Percentiles rank a stretch among this genome's conserved stretches.
phyloP scores from a whole-genome alignment of 2,888 invertebrate genomes.

The Drosophila cognata region DNA sequence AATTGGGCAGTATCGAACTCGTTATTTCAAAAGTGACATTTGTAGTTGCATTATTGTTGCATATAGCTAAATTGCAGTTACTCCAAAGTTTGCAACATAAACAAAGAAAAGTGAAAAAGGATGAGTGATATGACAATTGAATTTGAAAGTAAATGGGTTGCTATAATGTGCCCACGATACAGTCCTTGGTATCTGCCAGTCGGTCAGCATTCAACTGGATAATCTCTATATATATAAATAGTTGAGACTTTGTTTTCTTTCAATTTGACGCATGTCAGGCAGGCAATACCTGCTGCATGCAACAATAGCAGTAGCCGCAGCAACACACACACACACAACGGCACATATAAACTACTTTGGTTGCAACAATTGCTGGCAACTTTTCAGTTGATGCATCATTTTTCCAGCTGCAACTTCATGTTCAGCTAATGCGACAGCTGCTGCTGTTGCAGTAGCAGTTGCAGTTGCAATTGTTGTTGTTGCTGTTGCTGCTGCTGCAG shows the following conservation, averaged over 20 bases:
- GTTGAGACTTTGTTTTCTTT: slow-evolving; percentile 46
- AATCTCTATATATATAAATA: neutral
- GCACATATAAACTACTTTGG: slow-evolving; percentile 26
- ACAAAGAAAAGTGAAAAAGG: neutral
- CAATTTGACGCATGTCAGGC: slow-evolving; percentile 59
- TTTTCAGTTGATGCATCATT: slow-evolving; percentile 57
- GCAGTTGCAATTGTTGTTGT: slow-evolving; percentile 2
- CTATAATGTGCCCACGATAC: neutral
- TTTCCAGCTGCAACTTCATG: slow-evolving; percentile 65
- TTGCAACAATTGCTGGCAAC: slow-evolving; percentile 39
- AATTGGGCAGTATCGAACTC: neutral
- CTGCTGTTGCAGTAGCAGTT: slow-evolving; percentile 15
- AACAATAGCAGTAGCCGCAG: slow-evolving; percentile 2
- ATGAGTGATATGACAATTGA: neutral
- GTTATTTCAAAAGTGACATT: neutral
- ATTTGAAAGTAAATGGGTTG: neutral
- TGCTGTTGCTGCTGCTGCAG: slow-evolving; percentile 8
- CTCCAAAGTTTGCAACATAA: neutral
- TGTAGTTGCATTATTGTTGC: neutral
- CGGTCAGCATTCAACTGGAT: neutral
- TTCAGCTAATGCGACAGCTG: slow-evolving; percentile 61
- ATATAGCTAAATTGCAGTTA: neutral
- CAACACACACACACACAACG: neutral
- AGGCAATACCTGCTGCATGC: slow-evolving; percentile 38
- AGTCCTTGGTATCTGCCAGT: neutral